Percentiles rank a stretch among this genome's conserved stretches.
Evolutionary conservation across 2,113 vertebrate species (phyloP).

Genomic region (Cryptomyrus ogoouensis): DNA sequence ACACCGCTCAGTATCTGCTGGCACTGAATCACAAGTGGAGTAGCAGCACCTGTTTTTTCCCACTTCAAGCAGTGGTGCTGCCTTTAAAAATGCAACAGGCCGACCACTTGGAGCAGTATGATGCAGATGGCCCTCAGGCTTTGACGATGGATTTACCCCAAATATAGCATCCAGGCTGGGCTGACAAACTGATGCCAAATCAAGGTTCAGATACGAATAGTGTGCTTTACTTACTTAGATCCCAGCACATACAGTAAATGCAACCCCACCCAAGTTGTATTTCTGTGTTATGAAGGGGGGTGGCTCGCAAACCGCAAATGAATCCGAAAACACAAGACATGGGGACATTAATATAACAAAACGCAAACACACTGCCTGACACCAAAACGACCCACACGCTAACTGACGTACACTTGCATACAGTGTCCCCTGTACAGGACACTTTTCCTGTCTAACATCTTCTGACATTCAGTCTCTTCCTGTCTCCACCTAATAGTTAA

Average conservation of each 20-base stretch:
- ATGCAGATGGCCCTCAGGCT: background rate
- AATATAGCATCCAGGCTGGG: background rate
- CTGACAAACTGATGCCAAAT: background rate
- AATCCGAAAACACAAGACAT: background rate
- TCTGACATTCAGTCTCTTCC: background rate
- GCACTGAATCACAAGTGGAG: background rate
- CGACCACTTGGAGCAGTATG: background rate
- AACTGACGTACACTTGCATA: background rate
- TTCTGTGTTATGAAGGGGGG: background rate
- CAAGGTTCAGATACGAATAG: background rate
- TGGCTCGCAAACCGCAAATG: background rate
- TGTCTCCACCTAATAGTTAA: background rate
- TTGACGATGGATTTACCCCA: background rate
- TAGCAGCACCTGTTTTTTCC: background rate
- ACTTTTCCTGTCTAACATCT: background rate
- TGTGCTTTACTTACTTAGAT: background rate
- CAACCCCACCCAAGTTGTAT: background rate
- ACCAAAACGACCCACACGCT: background rate
- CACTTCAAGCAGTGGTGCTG: background rate
- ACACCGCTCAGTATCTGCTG: background rate
- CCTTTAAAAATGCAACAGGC: background rate
- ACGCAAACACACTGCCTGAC: background rate
- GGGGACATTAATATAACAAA: background rate
- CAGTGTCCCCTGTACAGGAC: background rate
- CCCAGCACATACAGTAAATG: background rate